Base-by-base conservation (phyloP, 2,113 vertebrate species). In the Burhinus bistriatus region DNA sequence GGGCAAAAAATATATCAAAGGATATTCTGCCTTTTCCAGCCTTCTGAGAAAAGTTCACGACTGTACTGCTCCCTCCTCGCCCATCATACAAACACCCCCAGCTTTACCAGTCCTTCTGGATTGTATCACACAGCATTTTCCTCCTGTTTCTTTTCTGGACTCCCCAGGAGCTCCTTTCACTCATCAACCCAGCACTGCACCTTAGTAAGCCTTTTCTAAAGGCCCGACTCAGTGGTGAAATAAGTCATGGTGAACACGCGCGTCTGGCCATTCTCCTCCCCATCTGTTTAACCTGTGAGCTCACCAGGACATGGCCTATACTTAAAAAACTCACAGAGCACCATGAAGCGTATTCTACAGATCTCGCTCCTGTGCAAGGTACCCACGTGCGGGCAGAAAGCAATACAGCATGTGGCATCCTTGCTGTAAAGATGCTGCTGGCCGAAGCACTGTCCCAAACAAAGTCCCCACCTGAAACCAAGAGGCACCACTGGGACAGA, bases 181-280 rank as follows among this genome's bases (percentile, higher is more conserved):
- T 22, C 58, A n/a, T 25, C n/a, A 47, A 15, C 21, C 34, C 7
- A 1, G 26, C 55, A 45, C 47, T 3, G 2, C 1, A 0, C 11
- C 58, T 40, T 6, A 15, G 9, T 29, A 29, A 54, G 21, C 32
- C 27, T 44, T 52, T 38, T 26, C 38, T 62, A 27, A 54, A 40
- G 47, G 8, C 29, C 8, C 3, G 0, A 6, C 34, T n/a, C 32
- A 32, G 78, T 5, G 17, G 26, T 66, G 15, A 66, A 52, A 26
- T 1, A 8, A 44, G 27, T 23, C 70, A 65, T 1, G 2, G 45
- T 55, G 55, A 69, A 54, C 55, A 11, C 1, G 22, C 15, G 5
- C 3, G 1, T 44, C 21, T 51, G 30, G 30, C 49, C 17, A 6
- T 34, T 38, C 61, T 58, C 34, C 17, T 52, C 36, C 26, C 26